A percentile compares a stretch with the other conserved stretches of the same genome.
These are phyloP conservation scores for Callinectes sapidus DNA, from an alignment of 2,888 invertebrate species.

Conservation along the genomic window DNA sequence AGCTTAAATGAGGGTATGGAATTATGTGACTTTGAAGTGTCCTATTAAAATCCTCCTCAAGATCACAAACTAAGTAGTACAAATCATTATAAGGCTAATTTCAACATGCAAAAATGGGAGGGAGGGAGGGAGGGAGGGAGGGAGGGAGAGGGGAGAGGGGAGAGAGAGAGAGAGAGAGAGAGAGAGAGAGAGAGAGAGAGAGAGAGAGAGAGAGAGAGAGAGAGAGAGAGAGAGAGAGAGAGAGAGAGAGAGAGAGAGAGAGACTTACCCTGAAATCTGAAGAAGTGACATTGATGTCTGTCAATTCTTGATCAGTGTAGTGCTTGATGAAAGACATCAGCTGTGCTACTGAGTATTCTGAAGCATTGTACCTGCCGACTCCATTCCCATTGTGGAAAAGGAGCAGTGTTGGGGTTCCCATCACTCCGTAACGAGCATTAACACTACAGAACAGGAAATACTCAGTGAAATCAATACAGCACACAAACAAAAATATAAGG, in stretches of 20 bases:
- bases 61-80: background rate
- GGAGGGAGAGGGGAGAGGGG: too few species aligned
- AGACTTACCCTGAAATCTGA: slow-evolving; percentile 64
- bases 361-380: slow-evolving; percentile 70
- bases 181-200: too few species aligned
- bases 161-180: background rate
- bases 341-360: slow-evolving; percentile 64
- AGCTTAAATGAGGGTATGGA: background rate
- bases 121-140: background rate
- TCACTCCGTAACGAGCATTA: slow-evolving; percentile 72
- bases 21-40: background rate
- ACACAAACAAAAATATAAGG: background rate
- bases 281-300: slow-evolving; percentile 66
- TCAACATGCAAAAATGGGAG: background rate
- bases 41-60: background rate
- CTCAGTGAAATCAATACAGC: background rate
- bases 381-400: slow-evolving; percentile 71
- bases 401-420: slow-evolving; percentile 72
- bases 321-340: slow-evolving; percentile 66
- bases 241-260: background rate
- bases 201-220: background rate
- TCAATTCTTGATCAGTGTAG: slow-evolving; percentile 68
- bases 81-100: background rate
- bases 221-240: background rate
- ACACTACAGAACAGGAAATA: slow-evolving; percentile 51